Percentiles rank a stretch among this genome's conserved stretches.
Conservation (phyloP, 2,113 vertebrate species). For the Poeciliopsis occidentalis region DNA sequence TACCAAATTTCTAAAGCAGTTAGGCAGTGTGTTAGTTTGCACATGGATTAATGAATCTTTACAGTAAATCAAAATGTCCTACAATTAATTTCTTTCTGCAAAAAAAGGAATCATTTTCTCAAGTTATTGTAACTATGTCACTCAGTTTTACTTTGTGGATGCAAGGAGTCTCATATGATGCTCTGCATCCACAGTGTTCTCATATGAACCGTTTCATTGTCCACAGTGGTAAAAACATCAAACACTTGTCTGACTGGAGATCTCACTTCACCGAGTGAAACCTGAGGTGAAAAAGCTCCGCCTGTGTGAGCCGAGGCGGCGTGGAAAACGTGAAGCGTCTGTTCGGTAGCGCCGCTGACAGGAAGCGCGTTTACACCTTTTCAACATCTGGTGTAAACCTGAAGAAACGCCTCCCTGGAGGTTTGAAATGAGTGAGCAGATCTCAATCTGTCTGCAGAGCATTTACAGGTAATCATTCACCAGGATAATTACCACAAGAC, state of each 20-base stretch:
- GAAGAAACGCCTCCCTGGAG: conserved; percentile 1
- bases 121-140: neutral
- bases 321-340: neutral
- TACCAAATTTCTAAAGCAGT: neutral
- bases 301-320: neutral
- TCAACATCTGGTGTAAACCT: conserved; percentile 1
- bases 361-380: neutral
- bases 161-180: too few relatives aligned
- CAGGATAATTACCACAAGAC: conserved; percentile 5
- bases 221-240: neutral
- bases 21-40: neutral
- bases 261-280: neutral
- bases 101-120: too few relatives aligned
- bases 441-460: neutral
- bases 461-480: neutral
- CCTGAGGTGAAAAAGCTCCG: neutral
- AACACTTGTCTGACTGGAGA: neutral
- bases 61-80: neutral
- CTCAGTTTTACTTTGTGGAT: too few relatives aligned
- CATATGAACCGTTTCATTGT: neutral
- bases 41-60: neutral
- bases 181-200: neutral
- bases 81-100: too few relatives aligned
- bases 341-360: neutral
- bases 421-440: conserved; percentile 8